These are phyloP conservation scores for Bombus cullumanus DNA, from an alignment of 1,140 invertebrate genomes.

Conservation along the genomic window DNA sequence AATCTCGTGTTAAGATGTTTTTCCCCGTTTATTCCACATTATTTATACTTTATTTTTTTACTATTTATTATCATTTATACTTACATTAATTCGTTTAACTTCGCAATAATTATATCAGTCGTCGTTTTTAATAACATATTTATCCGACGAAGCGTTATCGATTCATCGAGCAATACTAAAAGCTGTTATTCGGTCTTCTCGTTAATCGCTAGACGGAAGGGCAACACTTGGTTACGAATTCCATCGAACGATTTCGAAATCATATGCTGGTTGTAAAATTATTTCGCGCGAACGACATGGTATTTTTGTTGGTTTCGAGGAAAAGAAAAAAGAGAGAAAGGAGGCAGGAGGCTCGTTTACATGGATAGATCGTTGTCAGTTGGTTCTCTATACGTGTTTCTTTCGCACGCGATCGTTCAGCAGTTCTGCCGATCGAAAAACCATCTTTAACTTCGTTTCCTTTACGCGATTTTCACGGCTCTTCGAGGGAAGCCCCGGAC, in stretches of 20 bases:
- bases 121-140: not conserved
- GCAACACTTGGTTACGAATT: not conserved
- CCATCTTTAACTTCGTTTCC: not conserved
- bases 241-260: not conserved
- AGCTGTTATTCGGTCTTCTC: not conserved
- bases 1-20: not conserved
- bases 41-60: no score
- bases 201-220: not conserved
- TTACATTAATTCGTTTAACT: not conserved
- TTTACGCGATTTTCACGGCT: not conserved
- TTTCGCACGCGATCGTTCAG: not conserved
- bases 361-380: constrained; percentile 10
- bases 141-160: not conserved
- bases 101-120: not conserved
- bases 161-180: not conserved
- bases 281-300: not conserved
- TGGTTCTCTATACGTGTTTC: not conserved
- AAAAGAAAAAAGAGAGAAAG: not conserved
- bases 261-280: not conserved
- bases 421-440: not conserved
- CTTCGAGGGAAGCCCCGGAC: no score
- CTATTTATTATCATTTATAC: no score
- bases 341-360: not conserved
- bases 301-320: no score
- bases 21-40: not conserved